Conservation (phyloP, 2,888 invertebrate genomes). For the Orthosia gothica region DNA sequence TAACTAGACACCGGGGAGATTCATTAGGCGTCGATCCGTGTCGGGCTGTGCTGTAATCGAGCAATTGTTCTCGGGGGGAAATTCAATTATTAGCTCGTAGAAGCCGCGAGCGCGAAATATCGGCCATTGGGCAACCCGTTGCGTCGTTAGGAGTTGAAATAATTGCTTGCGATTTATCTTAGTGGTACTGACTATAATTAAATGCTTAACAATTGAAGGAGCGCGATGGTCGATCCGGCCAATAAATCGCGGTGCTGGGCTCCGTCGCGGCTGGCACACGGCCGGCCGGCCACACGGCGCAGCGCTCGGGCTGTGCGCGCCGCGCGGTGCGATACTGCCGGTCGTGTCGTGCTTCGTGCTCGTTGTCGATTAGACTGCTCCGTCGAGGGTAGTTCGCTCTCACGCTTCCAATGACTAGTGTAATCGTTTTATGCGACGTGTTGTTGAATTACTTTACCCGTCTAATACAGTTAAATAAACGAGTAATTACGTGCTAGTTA, state of each 20-base stretch:
- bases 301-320: constrained; percentile 16
- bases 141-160: constrained; percentile 87
- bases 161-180: constrained; percentile 88
- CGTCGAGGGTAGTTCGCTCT: constrained; percentile 85
- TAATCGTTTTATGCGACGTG: constrained; percentile 82
- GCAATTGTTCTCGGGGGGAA: constrained; percentile 90
- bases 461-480: constrained; percentile 66
- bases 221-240: constrained; percentile 77
- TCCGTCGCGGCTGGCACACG: constrained; percentile 47
- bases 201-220: constrained; percentile 89
- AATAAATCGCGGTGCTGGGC: constrained; percentile 79
- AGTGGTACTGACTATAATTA: constrained; percentile 85
- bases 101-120: constrained; percentile 82
- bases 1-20: constrained; percentile 90
- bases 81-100: constrained; percentile 88
- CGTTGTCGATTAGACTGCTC: constrained; percentile 83
- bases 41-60: constrained; percentile 88
- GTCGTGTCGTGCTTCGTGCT: constrained; percentile 88
- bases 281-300: constrained; percentile 50
- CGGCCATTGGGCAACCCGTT: constrained; percentile 84
- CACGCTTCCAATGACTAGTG: constrained; percentile 86
- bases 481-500: constrained; percentile 45
- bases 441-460: constrained; percentile 78
- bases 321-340: constrained; percentile 76
- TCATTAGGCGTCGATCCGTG: constrained; percentile 91